Base-by-base conservation (phyloP, 2,888 invertebrate genomes). In the Psylliodes chrysocephalus region DNA sequence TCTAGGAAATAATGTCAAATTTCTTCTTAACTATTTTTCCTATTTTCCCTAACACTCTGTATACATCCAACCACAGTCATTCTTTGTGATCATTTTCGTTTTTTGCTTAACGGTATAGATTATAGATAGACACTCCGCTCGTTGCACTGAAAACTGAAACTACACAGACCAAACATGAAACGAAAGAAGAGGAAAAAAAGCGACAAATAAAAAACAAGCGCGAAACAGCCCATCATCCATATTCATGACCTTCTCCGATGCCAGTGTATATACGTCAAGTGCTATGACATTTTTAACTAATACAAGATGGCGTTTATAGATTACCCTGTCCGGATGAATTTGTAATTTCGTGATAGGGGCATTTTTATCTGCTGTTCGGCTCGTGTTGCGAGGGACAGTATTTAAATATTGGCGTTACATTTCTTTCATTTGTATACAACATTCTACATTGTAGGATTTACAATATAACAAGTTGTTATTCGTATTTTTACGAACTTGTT, bases 241-340 rank as follows among this genome's bases (percentile, higher is more conserved):
- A 78, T 77, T 77, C 78, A 78, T 77, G 77, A 71, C 70, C 63
- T 69, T 71, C 64, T 68, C 51, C 35, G 54, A 66, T 49, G 49
- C 28, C 70, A 66, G 61, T 61, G 55, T 56, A 51, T 33, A 40
- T 71, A 72, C 73, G 75, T 75, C 75, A 75, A 69, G 60, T 62
- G 69, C 74, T 73, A 70, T 71, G 77, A 75, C 77, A 74, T 76
- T 78, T 78, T 77, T 75, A 77, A 76, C 78, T 77, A 77, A 78
- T 75, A 76, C 77, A 77, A 78, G 76, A 79, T 79, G 78, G 77
- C 78, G 77, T 74, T 78, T 78, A 79, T 78, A 76, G 78, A 79
- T 78, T 77, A 76, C 77, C 64, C 67, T 71, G 77, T 76, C 75
- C 66, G 70, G 69, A 68, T 72, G 73, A 76, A 76, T 76, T 77